These are phyloP conservation scores for Punctoribates punctum DNA, from an alignment of 2,888 invertebrate species.

Conservation along the genomic window DNA sequence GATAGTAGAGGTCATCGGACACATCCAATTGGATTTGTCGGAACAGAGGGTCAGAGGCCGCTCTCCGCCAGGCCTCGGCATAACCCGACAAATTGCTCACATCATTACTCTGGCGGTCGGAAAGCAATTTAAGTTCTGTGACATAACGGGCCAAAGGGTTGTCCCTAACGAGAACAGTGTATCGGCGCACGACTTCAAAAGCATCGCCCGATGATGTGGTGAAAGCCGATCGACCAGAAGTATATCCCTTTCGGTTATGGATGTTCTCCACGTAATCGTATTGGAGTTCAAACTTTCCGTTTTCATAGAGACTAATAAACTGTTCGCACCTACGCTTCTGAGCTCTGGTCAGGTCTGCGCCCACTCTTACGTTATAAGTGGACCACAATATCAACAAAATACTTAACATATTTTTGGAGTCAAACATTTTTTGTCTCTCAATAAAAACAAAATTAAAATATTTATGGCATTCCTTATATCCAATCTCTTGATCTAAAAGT, in stretches of 20 bases:
- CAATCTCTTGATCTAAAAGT: no score
- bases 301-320: slow-evolving; percentile 34
- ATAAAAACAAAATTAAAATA: neutral
- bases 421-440: neutral
- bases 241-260: slow-evolving; percentile 36
- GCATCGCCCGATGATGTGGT: slow-evolving; percentile 36
- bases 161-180: slow-evolving; percentile 21
- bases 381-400: neutral
- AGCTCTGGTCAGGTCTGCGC: slow-evolving; percentile 14
- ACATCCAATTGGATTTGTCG: slow-evolving; percentile 36
- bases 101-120: neutral
- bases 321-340: slow-evolving; percentile 40
- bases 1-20: slow-evolving; percentile 20
- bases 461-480: no score
- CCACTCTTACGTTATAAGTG: neutral
- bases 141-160: slow-evolving; percentile 37
- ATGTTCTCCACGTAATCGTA: slow-evolving; percentile 39
- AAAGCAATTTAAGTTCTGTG: slow-evolving; percentile 6
- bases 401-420: neutral
- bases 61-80: slow-evolving; percentile 18
- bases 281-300: slow-evolving; percentile 36
- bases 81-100: slow-evolving; percentile 22
- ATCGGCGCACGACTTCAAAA: slow-evolving; percentile 30
- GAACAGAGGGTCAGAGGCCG: slow-evolving; percentile 30
- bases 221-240: slow-evolving; percentile 38